Evolutionary conservation across 1,140 invertebrate species (phyloP).

Genomic region (Hylaeus volcanicus): DNA sequence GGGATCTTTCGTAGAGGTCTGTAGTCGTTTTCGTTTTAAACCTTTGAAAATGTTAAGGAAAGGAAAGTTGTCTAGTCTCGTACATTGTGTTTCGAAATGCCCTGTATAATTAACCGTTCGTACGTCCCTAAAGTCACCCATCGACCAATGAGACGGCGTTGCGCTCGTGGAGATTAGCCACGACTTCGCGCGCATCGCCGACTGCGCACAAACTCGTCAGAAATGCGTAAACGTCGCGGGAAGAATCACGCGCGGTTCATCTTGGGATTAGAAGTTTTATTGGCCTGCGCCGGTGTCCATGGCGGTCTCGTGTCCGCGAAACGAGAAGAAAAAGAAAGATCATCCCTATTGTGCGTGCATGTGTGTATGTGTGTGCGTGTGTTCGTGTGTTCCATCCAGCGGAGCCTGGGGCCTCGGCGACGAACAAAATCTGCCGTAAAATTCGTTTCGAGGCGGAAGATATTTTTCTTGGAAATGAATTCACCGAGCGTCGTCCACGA

Average conservation of each 20-base stretch:
- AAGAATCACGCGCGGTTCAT: slow-evolving; percentile 50
- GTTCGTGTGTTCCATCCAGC: too few relatives aligned
- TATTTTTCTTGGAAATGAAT: slow-evolving; percentile 65
- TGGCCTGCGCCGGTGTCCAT: slow-evolving; percentile 2
- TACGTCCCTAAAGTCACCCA: not conserved
- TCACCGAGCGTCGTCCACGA: slow-evolving; percentile 59
- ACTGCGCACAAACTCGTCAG: not conserved
- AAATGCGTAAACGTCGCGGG: slow-evolving; percentile 32
- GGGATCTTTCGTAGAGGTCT: not conserved
- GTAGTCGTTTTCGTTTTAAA: not conserved
- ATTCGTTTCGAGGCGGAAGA: slow-evolving; percentile 63
- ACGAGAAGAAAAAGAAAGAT: slow-evolving; percentile 14
- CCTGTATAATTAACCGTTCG: too few relatives aligned
- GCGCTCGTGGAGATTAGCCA: slow-evolving; percentile 2
- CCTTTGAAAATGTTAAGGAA: too few relatives aligned
- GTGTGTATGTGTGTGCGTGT: too few relatives aligned
- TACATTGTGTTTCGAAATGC: too few relatives aligned
- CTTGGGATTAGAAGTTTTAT: slow-evolving; percentile 59
- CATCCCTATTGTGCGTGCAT: not conserved
- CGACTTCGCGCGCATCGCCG: not conserved
- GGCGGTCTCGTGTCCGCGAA: slow-evolving; percentile 1
- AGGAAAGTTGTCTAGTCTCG: too few relatives aligned
- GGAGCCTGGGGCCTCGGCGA: slow-evolving; percentile 17
- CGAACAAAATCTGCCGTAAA: slow-evolving; percentile 61
- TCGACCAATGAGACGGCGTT: not conserved